Conservation (phyloP, 2,113 vertebrate species). For the Megaceryle maxima region DNA sequence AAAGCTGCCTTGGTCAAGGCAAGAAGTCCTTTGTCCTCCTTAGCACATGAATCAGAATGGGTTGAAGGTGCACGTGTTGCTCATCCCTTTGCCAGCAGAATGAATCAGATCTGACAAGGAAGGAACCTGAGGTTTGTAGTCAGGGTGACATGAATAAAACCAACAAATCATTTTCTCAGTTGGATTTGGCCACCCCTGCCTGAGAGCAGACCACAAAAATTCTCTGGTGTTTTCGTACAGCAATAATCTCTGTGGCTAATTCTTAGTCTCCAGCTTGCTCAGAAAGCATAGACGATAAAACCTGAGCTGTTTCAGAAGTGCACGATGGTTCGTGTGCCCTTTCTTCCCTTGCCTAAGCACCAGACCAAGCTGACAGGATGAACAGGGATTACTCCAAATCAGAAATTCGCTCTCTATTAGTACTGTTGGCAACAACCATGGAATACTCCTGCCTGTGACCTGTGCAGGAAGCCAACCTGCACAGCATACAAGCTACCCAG, state of each 20-base stretch:
- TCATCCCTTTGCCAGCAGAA: background rate
- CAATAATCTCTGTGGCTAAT: background rate
- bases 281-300: background rate
- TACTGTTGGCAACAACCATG: accelerated
- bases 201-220: background rate
- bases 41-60: accelerated
- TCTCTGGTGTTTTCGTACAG: background rate
- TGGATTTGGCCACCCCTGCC: background rate
- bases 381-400: background rate
- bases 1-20: background rate
- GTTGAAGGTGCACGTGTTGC: accelerated
- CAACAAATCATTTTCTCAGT: background rate
- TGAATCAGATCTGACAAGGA: background rate
- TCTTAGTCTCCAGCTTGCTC: background rate
- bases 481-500: accelerated
- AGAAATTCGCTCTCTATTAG: background rate
- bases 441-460: background rate
- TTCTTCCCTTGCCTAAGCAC: background rate
- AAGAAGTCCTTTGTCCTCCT: background rate
- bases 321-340: accelerated
- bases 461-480: background rate
- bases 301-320: background rate
- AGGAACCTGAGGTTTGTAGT: background rate
- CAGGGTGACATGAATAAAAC: background rate
- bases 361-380: background rate